phyloP scores from a whole-genome alignment of 2,113 vertebrate genomes.

The Varanus komodoensis region DNA sequence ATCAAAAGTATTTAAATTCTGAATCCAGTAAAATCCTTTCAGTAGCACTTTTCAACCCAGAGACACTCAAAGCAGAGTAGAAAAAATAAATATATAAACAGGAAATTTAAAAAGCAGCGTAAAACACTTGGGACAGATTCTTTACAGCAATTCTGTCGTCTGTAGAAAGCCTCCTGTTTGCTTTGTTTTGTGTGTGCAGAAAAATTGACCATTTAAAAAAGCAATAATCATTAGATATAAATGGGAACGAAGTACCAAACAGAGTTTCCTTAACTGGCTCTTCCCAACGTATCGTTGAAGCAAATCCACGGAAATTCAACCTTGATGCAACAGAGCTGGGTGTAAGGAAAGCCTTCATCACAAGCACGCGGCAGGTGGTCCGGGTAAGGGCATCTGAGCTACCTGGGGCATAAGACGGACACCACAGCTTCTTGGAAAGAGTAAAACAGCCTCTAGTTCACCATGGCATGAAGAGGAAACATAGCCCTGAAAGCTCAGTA shows the following conservation, averaged over 20 bases:
- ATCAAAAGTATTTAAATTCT: neutral
- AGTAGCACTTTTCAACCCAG: neutral
- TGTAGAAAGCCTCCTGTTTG: neutral
- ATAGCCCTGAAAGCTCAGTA: neutral
- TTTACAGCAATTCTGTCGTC: neutral
- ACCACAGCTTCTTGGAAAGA: neutral
- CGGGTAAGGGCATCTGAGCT: constrained; percentile 80
- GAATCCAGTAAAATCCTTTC: neutral
- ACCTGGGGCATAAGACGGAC: neutral
- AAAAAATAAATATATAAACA: neutral
- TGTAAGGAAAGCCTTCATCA: constrained; percentile 95
- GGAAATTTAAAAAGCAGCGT: neutral
- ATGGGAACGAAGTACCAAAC: rapidly evolving
- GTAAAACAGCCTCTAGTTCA: neutral
- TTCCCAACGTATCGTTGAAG: constrained; percentile 91
- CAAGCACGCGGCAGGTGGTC: constrained; percentile 88
- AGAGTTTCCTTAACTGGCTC: constrained; percentile 74
- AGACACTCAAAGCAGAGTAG: neutral
- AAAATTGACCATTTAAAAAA: neutral
- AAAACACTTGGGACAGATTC: neutral
- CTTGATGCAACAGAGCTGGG: constrained; percentile 88
- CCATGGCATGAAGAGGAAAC: neutral
- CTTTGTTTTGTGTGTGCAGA: neutral
- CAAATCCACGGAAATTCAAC: constrained; percentile 98
- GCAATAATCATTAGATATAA: neutral